Conservation (phyloP, 2,113 vertebrate genomes). For the Felis catus region DNA sequence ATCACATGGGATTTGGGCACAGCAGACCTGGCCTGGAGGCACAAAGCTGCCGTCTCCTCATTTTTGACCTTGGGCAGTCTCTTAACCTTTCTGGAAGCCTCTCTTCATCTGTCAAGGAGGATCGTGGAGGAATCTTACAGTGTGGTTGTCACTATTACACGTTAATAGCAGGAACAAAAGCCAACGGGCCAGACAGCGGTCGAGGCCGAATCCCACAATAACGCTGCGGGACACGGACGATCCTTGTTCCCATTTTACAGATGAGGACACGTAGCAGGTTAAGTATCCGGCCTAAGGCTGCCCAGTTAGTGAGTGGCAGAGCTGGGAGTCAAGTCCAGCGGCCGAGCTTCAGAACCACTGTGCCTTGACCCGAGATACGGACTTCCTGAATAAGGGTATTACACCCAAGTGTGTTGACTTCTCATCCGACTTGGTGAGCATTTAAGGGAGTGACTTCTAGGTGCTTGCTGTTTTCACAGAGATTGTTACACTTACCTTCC, state of each 20-base stretch:
- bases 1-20: constrained; percentile 64
- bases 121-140: background rate
- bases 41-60: constrained; percentile 38
- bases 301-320: background rate
- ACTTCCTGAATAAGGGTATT: background rate
- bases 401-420: background rate
- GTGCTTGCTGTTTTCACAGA: background rate
- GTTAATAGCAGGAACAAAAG: background rate
- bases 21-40: constrained; percentile 54
- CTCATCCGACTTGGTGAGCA: background rate
- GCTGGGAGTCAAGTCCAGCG: background rate
- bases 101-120: background rate
- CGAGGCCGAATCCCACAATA: background rate
- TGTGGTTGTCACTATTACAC: background rate
- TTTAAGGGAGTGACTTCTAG: background rate
- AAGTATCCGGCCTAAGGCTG: background rate
- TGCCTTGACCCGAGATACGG: background rate
- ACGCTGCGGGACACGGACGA: background rate
- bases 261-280: background rate
- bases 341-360: background rate
- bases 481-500: background rate
- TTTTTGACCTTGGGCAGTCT: constrained; percentile 67
- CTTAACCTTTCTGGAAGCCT: constrained; percentile 42
- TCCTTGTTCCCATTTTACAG: background rate
- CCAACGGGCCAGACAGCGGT: background rate